Base-by-base conservation (phyloP, 2,888 invertebrate species). In the Campoletis raptor region DNA sequence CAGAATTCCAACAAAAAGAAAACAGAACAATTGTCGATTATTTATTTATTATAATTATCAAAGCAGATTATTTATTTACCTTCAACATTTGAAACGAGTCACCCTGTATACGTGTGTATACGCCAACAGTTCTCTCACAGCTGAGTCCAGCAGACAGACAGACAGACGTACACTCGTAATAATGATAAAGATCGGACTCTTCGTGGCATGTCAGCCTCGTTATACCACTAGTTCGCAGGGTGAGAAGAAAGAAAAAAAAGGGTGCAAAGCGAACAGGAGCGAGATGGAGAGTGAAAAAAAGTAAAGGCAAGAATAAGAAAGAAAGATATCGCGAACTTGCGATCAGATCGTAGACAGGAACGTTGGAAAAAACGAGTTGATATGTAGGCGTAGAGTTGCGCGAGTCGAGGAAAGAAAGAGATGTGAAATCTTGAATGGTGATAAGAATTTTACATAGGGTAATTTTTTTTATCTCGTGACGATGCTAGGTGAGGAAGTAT, bases 101-200 rank as follows among this genome's bases (percentile, higher is more conserved):
- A 67, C 73, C 81, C 81, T 64, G 73, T 81, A 74, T 57, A 73
- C 36, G 9, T 12, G 9, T 36, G 36, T 54, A 42, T 87, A 64
- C 67, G 86, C 84, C 36, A 82, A 85, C 82, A 86, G 80, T 88
- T 85, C 83, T 70, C 80, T 52, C 57, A 76, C 72, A 81, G 45
- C 66, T 24, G 70, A 89, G 77, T 61, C 86, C 81, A 74, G 77
- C 88, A 87, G 87, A 88, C 85, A 86, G 88, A 77, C 88, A 72
- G 80, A 87, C 87, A 76, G 86, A 89, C 87, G 79, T 89, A 89
- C 90, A 91, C 90, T 91, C 90, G 90, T 91, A 91, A 91, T 89
- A 90, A 90, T 87, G 91, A 91, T 91, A 91, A 91, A 87, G 90
- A 91, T 91, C 90, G 86, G 85, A 81, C 86, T 84, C 81, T 85